phyloP scores from a whole-genome alignment of 2,797 vertebrate species.

The Valencia hispanica region DNA sequence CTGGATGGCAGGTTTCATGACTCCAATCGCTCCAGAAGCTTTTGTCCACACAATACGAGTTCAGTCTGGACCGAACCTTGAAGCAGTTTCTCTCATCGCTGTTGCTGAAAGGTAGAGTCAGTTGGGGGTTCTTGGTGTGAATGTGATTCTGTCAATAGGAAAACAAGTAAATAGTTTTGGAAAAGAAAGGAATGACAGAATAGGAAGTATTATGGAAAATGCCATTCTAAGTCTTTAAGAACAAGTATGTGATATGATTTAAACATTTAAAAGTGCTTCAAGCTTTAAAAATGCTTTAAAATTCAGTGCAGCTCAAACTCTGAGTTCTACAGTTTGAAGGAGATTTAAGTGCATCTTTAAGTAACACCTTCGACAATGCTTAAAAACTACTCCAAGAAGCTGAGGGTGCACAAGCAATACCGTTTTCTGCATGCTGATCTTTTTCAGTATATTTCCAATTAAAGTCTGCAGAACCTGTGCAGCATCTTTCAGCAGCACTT shows the following conservation, averaged over 20 bases:
- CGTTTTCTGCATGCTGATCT: neutral
- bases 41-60: slow-evolving; percentile 67
- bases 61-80: slow-evolving; percentile 72
- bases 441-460: neutral
- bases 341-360: neutral
- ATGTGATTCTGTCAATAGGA: slow-evolving; percentile 34
- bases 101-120: slow-evolving; percentile 16
- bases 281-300: neutral
- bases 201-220: neutral
- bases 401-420: no score
- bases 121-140: slow-evolving; percentile 23
- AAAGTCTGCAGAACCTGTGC: neutral
- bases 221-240: neutral
- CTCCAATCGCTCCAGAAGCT: slow-evolving; percentile 83
- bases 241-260: neutral
- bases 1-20: slow-evolving; percentile 58
- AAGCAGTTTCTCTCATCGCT: slow-evolving; percentile 59
- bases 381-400: neutral
- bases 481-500: neutral
- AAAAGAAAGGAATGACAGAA: neutral
- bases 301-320: neutral
- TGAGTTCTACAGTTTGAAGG: neutral
- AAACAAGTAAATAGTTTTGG: neutral
- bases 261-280: neutral
- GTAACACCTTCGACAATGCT: neutral